These are phyloP conservation scores for Lithosia quadra DNA, from an alignment of 2,888 invertebrate genomes.

Conservation along the genomic window DNA sequence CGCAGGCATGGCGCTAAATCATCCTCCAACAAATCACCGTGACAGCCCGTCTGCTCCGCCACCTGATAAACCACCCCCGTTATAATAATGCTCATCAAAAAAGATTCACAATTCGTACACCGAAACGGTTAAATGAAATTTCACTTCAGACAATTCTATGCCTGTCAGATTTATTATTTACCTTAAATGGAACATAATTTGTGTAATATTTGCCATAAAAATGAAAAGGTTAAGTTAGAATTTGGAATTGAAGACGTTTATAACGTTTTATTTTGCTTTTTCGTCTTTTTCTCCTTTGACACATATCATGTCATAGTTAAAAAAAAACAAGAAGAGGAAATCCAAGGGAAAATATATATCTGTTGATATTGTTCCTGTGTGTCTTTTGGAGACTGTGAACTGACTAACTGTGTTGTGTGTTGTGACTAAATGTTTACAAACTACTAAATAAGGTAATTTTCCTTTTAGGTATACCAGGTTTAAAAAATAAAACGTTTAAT, in stretches of 20 bases:
- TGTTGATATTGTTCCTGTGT: not conserved
- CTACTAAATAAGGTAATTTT: too few species aligned
- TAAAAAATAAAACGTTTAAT: too few species aligned
- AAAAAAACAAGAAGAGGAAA: not conserved
- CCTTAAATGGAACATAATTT: not conserved
- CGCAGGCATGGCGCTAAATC: constrained; percentile 95
- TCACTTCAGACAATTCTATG: constrained; percentile 24
- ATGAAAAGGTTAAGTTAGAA: not conserved
- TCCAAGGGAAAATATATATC: not conserved
- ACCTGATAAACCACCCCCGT: constrained; percentile 78
- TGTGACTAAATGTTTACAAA: too few species aligned
- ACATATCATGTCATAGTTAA: not conserved
- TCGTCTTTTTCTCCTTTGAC: not conserved
- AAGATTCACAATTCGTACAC: constrained; percentile 22
- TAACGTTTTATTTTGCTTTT: not conserved
- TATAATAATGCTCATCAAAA: constrained; percentile 26
- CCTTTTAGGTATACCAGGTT: too few species aligned
- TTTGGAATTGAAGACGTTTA: not conserved
- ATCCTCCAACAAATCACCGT: constrained; percentile 93
- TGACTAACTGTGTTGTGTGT: too few species aligned
- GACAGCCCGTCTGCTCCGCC: constrained; percentile 94
- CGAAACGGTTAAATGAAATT: constrained; percentile 34
- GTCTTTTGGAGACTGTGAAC: not conserved
- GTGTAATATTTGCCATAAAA: not conserved
- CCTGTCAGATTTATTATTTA: constrained; percentile 22